Evolutionary conservation across 2,113 vertebrate species (phyloP), one percentile per base, ranked within the genome.

Genomic region (Oncorhynchus mykiss): DNA sequence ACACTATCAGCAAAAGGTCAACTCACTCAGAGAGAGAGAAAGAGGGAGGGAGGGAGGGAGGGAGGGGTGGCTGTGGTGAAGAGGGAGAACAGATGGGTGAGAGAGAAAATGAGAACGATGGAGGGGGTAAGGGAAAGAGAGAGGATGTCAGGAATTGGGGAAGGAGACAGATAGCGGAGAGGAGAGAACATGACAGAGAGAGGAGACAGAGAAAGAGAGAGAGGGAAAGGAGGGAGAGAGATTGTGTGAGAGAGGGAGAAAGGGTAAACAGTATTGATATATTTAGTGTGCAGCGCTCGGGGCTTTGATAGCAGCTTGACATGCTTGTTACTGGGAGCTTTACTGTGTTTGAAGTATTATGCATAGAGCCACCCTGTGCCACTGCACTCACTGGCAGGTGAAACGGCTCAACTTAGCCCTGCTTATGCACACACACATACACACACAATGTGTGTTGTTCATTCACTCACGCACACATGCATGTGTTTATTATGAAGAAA

Each of bases 301-400:
- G 16, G 68, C 68, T 45, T 45, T 70, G 68, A 70, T 48, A 48
- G 68, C 68, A 45, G 39, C 18, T 70, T 70, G 68, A n/a, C 39
- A 12, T 20, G 67, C 34, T 70, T 69, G 31, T 45, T 24, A 45
- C 31, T 22, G 20, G n/a, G n/a, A 60, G 39, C 31, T 70, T 70
- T 70, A 48, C 49, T 49, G 34, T 34, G 18, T 70, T 20, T 45
- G 67, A 31, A 20, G 67, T 39, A 18, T 68, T 70, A 48, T 70
- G 68, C 68, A 12, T 31, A 22, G 34, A 7, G 59, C 16, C 68
- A 4, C 34, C 18, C 31, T 48, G 5, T 11, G 16, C 39, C 68
- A 22, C 16, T 48, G n/a, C 29, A 60, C n/a, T 22, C 20, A 22
- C n/a, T n/a, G 16, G 9, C 20, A 22, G 68, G 16, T 45, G 34